These are phyloP conservation scores for Drosophila virilis DNA, from an alignment of 1,140 invertebrate species.

Conservation along the genomic window DNA sequence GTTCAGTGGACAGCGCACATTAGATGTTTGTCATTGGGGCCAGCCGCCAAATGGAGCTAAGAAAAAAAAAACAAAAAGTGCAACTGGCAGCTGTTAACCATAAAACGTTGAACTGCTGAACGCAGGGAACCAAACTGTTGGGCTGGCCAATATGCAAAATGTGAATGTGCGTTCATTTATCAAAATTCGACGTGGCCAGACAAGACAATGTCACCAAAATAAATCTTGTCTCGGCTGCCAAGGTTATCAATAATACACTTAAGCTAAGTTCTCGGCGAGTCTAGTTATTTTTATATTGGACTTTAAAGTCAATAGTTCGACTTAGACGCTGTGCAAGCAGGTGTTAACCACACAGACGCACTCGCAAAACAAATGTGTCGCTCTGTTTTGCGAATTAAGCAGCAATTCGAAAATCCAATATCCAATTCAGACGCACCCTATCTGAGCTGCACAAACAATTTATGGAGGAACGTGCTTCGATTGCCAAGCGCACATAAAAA, in stretches of 20 bases:
- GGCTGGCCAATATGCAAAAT: conserved; percentile 29
- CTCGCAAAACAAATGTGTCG: conserved; percentile 33
- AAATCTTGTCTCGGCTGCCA: conserved; percentile 55
- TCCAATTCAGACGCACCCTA: conserved; percentile 18
- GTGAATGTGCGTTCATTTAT: conserved; percentile 56
- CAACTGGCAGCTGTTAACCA: conserved; percentile 52
- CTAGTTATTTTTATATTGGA: conserved; percentile 6
- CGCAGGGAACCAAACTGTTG: conserved; percentile 5
- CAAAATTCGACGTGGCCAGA: conserved; percentile 63
- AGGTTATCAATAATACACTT: conserved; percentile 65
- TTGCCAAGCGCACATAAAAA: conserved; percentile 62
- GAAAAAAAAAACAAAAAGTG: conserved; percentile 52
- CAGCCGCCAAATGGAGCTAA: conserved; percentile 61
- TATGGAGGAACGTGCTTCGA: conserved; percentile 69
- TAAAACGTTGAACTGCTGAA: not conserved
- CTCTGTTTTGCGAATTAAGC: conserved; percentile 40
- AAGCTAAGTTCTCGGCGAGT: not conserved
- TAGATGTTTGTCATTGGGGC: conserved; percentile 46
- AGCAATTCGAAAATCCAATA: conserved; percentile 68
- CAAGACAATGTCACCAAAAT: conserved; percentile 47
- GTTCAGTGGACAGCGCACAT: conserved; percentile 45
- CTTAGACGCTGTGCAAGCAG: conserved; percentile 36
- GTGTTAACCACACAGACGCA: conserved; percentile 48
- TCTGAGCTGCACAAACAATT: conserved; percentile 42
- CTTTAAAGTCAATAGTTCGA: conserved; percentile 16